Conservation (phyloP, 2,797 vertebrate species). For the Linurgus olivaceus region DNA sequence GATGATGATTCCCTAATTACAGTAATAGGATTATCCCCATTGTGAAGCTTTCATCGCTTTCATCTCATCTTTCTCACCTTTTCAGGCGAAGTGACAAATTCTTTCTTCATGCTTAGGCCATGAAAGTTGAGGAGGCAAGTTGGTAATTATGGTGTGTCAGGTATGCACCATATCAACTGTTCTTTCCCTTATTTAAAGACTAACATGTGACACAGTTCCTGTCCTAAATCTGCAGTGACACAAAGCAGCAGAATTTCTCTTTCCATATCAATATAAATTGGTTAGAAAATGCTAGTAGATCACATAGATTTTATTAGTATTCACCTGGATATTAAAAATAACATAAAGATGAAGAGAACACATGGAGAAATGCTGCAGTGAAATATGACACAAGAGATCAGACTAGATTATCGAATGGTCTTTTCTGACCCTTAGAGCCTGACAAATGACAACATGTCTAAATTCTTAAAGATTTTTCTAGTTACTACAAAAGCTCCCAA, state of each 20-base stretch:
- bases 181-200: constrained; percentile 39
- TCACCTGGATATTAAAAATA: neutral
- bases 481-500: neutral
- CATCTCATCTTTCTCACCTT: constrained; percentile 70
- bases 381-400: neutral
- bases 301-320: neutral
- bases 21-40: constrained; percentile 58
- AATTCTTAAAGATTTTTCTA: neutral
- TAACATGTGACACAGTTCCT: neutral
- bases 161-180: neutral
- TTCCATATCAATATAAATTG: neutral
- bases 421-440: neutral
- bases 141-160: neutral
- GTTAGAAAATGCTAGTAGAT: neutral
- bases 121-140: constrained; percentile 64
- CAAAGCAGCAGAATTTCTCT: neutral
- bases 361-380: neutral
- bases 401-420: neutral
- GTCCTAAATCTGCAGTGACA: neutral
- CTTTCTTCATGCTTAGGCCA: constrained; percentile 22
- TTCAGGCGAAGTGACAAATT: constrained; percentile 60
- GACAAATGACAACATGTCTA: neutral
- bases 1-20: constrained; percentile 69
- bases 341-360: neutral
- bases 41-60: constrained; percentile 63